Conservation (phyloP, 1,140 invertebrate genomes). For the Drosophila nigromelanica region DNA sequence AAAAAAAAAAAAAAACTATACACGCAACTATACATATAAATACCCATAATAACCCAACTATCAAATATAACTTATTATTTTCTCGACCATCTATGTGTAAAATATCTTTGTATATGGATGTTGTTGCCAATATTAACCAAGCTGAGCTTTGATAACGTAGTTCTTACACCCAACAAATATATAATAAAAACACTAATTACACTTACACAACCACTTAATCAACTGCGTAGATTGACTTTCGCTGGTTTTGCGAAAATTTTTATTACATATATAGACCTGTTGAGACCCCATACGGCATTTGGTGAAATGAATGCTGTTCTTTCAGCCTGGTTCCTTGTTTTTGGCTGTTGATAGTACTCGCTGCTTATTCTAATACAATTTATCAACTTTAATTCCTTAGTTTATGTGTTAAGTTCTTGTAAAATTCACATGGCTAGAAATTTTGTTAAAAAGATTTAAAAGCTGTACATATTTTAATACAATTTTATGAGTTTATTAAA, state of each 20-base stretch:
- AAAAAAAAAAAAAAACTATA: not conserved
- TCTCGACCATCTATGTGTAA: constrained; percentile 50
- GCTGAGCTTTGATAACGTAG: constrained; percentile 59
- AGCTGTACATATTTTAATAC: constrained; percentile 52
- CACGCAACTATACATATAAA: constrained; percentile 6
- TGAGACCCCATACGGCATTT: constrained; percentile 33
- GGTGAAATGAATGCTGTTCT: constrained; percentile 34
- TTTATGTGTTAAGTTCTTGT: constrained; percentile 3
- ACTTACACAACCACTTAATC: constrained; percentile 23
- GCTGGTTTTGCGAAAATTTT: constrained; percentile 68
- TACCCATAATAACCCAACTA: not conserved
- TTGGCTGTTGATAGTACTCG: constrained; percentile 62
- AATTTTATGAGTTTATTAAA: not conserved
- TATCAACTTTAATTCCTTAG: constrained; percentile 4
- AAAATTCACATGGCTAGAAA: constrained; percentile 12
- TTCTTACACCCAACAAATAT: constrained; percentile 29
- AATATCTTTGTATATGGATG: constrained; percentile 61
- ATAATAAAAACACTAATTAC: constrained; percentile 6
- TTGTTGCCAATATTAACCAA: constrained; percentile 57
- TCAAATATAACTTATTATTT: constrained; percentile 27
- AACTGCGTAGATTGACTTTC: constrained; percentile 61
- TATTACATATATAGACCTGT: constrained; percentile 33
- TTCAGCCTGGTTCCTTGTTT: constrained; percentile 28
- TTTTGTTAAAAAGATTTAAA: constrained; percentile 1
- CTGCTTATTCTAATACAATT: constrained; percentile 36